Evolutionary conservation across 30 jellyfish, hydroid and myxozoan genomes (phyloP).

Genomic region (Hydra vulgaris): DNA sequence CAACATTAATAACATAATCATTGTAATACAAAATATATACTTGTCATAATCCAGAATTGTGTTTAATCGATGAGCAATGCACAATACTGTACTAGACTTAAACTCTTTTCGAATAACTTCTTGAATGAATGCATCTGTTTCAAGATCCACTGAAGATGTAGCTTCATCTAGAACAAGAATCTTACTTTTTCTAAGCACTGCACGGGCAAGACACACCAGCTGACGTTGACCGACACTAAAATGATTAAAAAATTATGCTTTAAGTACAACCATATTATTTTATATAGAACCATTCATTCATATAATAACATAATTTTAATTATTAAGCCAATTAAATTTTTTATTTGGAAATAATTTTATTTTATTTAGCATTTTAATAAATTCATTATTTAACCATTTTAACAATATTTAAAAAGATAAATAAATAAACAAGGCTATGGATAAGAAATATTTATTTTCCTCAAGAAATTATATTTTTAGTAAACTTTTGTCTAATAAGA

Average conservation of each 20-base stretch:
- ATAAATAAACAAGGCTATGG: too few species aligned
- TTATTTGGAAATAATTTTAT: too few species aligned
- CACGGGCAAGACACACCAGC: constrained; percentile 97
- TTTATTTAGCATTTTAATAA: too few species aligned
- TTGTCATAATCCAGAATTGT: constrained; percentile 94
- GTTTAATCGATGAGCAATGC: constrained; percentile 95
- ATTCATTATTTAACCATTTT: too few species aligned
- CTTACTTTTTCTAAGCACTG: constrained; percentile 63
- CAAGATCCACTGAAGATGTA: constrained; percentile 94
- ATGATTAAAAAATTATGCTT: background rate
- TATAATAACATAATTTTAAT: too few species aligned
- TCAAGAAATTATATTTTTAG: too few species aligned
- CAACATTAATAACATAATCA: background rate
- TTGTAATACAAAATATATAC: constrained; percentile 21
- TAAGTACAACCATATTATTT: too few species aligned
- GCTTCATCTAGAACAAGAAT: constrained; percentile 93
- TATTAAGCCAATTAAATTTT: too few species aligned
- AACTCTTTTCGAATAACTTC: constrained; percentile 79
- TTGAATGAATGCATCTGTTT: constrained; percentile 90
- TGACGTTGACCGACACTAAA: constrained; percentile 96
- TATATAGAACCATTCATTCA: too few species aligned
- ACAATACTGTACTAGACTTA: constrained; percentile 60
- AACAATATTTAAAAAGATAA: too few species aligned
- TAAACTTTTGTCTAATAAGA: too few species aligned
- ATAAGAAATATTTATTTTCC: too few species aligned